Evolutionary conservation across 2,888 invertebrate species (phyloP).

Genomic region (Muschampia plurimacula): DNA sequence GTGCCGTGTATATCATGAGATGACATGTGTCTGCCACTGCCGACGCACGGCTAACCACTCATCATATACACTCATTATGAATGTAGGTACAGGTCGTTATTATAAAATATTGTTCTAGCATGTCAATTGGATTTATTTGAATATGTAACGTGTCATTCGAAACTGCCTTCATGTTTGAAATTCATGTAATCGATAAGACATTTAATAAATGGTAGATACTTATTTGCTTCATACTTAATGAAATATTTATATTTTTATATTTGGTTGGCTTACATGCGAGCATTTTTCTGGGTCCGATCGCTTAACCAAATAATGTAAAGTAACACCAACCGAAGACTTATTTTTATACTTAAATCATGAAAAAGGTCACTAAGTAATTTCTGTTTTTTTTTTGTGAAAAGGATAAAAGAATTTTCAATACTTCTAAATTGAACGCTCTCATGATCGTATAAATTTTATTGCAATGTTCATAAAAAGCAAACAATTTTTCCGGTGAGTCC

Average conservation of each 20-base stretch:
- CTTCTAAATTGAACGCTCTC: not conserved
- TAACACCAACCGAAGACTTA: no score
- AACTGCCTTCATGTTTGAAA: not conserved
- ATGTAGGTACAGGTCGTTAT: conserved; percentile 51
- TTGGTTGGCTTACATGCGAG: not conserved
- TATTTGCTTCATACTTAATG: no score
- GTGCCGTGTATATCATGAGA: conserved; percentile 78
- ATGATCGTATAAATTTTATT: conserved; percentile 9
- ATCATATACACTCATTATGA: conserved; percentile 65
- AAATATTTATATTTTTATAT: not conserved
- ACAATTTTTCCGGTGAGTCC: conserved; percentile 27
- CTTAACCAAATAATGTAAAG: not conserved
- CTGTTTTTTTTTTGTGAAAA: not conserved
- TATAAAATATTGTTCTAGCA: conserved; percentile 24
- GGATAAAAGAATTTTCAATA: not conserved
- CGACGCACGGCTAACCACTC: conserved; percentile 60
- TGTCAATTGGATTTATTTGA: conserved; percentile 14
- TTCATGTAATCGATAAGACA: not conserved
- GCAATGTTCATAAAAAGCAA: conserved; percentile 16
- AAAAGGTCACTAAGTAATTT: no score
- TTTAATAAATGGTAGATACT: not conserved
- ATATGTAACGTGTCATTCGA: not conserved
- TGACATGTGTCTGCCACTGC: conserved; percentile 69
- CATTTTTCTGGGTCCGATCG: not conserved
- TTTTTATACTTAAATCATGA: no score